phyloP scores from a whole-genome alignment of 2,113 vertebrate species.

The Perca schrenkii region DNA sequence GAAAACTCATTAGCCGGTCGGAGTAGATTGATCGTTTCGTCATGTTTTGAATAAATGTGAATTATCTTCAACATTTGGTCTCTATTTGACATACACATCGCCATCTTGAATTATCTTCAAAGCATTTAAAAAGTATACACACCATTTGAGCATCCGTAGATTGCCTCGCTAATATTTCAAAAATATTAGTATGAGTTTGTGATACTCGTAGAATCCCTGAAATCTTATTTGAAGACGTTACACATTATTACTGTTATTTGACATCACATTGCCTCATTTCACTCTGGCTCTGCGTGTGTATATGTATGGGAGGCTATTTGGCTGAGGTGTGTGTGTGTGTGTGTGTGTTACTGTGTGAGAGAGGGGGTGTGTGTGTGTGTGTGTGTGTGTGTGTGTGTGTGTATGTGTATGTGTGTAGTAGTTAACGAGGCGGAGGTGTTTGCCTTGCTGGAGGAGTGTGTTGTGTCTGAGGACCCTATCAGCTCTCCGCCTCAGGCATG shows the following conservation, averaged over 20 bases:
- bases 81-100: not conserved
- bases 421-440: constrained; percentile 80
- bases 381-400: no score
- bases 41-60: not conserved
- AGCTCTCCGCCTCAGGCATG: constrained; percentile 82
- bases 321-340: constrained; percentile 63
- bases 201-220: constrained; percentile 41
- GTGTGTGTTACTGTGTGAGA: not conserved
- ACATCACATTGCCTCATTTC: constrained; percentile 81
- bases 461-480: constrained; percentile 84
- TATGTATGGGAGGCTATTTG: constrained; percentile 45
- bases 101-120: constrained; percentile 3
- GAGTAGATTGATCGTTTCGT: not conserved
- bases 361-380: no score
- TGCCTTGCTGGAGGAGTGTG: constrained; percentile 78
- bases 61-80: not conserved
- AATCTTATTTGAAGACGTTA: constrained; percentile 69
- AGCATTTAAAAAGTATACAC: not conserved
- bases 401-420: not conserved
- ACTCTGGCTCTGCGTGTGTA: constrained; percentile 13
- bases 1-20: not conserved
- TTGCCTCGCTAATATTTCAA: constrained; percentile 18
- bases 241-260: constrained; percentile 76
- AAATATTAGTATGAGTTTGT: constrained; percentile 36
- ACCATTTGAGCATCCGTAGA: constrained; percentile 2